Evolutionary conservation across 2,113 vertebrate genomes (phyloP).

Genomic region (Bubo blakistoni): DNA sequence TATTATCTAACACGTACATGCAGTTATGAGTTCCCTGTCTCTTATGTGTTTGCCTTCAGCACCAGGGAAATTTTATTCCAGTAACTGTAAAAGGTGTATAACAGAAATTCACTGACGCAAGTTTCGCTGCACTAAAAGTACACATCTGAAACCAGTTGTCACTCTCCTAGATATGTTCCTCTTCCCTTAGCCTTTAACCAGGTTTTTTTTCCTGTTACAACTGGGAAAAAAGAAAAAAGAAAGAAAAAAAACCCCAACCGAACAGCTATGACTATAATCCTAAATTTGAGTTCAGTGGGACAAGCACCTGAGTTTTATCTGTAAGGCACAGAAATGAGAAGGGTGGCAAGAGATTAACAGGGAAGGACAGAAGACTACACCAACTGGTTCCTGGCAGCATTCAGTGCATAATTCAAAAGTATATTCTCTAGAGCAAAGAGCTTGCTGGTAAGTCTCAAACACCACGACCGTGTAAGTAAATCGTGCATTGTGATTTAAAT

Average conservation of each 20-base stretch:
- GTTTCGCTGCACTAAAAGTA: not conserved
- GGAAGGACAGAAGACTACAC: not conserved
- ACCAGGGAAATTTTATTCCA: not conserved
- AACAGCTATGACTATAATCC: not conserved
- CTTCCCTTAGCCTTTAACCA: not conserved
- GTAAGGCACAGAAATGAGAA: not conserved
- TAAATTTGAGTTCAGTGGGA: not conserved
- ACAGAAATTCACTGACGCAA: not conserved
- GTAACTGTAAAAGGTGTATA: not conserved
- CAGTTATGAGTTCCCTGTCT: not conserved
- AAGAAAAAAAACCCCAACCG: not conserved
- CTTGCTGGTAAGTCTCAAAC: not conserved
- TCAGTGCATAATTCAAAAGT: not conserved
- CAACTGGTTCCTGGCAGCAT: not conserved
- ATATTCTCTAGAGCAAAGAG: not conserved
- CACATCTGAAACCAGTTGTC: not conserved
- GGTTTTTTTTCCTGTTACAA: not conserved
- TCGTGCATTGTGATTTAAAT: not conserved
- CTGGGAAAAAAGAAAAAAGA: accelerated
- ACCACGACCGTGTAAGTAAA: not conserved
- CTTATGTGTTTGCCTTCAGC: not conserved
- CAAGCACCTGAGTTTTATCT: not conserved
- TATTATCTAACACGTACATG: not conserved
- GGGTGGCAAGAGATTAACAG: not conserved
- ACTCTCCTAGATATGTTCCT: not conserved